Evolutionary conservation across 2,113 vertebrate genomes (phyloP).

Genomic region (Tretioscincus oriximinensis): DNA sequence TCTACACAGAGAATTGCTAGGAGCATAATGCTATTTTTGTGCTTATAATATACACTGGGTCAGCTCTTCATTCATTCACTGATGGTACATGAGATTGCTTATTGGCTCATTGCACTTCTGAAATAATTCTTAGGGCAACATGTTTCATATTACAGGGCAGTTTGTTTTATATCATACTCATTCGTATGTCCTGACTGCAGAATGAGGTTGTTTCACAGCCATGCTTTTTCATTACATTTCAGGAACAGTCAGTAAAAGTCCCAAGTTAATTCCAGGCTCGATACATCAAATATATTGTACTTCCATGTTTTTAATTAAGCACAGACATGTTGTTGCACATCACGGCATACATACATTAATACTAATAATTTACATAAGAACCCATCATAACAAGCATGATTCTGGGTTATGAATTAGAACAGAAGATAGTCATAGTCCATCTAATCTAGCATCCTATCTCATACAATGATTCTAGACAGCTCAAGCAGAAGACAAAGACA

Average conservation of each 20-base stretch:
- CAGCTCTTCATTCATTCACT: not conserved
- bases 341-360: not conserved
- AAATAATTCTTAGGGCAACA: not conserved
- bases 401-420: not conserved
- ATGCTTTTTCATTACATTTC: not conserved
- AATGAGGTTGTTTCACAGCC: not conserved
- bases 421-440: too few relatives aligned
- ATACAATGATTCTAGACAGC: too few relatives aligned
- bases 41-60: not conserved
- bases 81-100: not conserved
- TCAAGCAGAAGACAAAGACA: too few relatives aligned
- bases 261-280: not conserved
- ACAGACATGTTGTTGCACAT: not conserved
- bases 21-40: slow-evolving; percentile 1
- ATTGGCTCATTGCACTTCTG: not conserved
- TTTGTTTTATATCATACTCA: not conserved
- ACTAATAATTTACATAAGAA: not conserved
- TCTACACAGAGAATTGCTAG: not conserved
- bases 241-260: not conserved
- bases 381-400: not conserved
- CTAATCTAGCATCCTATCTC: too few relatives aligned
- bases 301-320: not conserved
- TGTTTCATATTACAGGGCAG: not conserved
- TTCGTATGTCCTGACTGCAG: not conserved
- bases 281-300: not conserved